phyloP scores from a whole-genome alignment of 2,797 vertebrate genomes.

The Bradypodion pumilum region DNA sequence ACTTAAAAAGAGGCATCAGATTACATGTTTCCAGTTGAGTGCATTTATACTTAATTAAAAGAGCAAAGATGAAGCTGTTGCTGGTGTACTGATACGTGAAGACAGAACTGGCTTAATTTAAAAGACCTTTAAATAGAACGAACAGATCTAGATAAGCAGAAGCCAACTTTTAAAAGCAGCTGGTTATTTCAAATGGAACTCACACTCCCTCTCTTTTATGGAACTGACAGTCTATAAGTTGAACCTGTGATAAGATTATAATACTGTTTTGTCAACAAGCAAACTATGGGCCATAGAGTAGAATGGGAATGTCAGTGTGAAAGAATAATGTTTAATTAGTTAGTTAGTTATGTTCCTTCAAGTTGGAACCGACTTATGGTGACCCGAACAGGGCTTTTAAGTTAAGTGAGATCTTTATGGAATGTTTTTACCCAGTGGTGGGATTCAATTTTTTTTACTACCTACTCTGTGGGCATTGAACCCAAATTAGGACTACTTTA shows the following conservation, averaged over 20 bases:
- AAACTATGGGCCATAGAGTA: neutral
- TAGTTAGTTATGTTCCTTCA: too few relatives aligned
- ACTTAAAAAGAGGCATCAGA: conserved; percentile 32
- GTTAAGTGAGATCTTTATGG: too few relatives aligned
- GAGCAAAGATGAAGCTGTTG: conserved; percentile 28
- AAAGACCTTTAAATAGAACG: conserved; percentile 49
- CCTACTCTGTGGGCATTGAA: too few relatives aligned
- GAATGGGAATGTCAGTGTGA: neutral
- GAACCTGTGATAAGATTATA: conserved; percentile 25
- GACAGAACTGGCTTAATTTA: conserved; percentile 49
- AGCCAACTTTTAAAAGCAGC: conserved; percentile 59
- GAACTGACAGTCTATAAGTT: conserved; percentile 39
- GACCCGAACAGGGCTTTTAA: too few relatives aligned
- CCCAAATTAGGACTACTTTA: too few relatives aligned
- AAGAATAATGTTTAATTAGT: too few relatives aligned
- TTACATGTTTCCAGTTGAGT: conserved; percentile 23
- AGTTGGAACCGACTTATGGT: too few relatives aligned
- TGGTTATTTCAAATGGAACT: conserved; percentile 39
- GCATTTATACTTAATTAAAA: conserved; percentile 50
- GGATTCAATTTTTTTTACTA: too few relatives aligned
- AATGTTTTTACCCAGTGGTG: too few relatives aligned
- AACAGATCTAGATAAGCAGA: conserved; percentile 52
- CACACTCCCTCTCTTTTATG: conserved; percentile 34
- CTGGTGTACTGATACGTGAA: conserved; percentile 33
- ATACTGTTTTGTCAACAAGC: neutral